A percentile compares a stretch with the other conserved stretches of the same genome.
Evolutionary conservation across 2,797 vertebrate species (phyloP).

Genomic region (Prunella strophiata): DNA sequence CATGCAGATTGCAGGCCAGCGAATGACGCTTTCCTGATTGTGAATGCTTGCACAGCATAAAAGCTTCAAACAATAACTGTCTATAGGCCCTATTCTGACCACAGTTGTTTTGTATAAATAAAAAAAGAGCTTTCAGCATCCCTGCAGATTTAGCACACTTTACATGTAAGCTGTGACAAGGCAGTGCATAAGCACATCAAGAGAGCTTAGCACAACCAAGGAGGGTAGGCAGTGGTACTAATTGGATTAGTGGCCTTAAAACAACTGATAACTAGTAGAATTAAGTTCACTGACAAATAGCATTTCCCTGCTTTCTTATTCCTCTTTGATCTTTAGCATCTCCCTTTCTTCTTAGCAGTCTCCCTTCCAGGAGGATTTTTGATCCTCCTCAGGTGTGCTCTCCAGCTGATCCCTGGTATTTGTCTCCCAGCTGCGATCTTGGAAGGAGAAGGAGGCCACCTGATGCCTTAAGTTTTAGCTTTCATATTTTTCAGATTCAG

Average conservation of each 20-base stretch:
- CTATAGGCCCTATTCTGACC: not conserved
- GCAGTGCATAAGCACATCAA: not conserved
- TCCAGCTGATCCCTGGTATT: not conserved
- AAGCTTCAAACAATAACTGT: not conserved
- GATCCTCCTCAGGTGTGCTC: not conserved
- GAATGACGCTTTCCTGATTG: not conserved
- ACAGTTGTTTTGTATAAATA: not conserved
- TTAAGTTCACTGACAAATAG: not conserved
- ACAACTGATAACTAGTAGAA: not conserved
- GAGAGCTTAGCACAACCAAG: not conserved
- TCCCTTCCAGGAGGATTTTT: not conserved
- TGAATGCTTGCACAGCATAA: not conserved
- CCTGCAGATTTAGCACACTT: not conserved
- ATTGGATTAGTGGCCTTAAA: not conserved
- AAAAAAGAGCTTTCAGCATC: not conserved
- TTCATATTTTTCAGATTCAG: not conserved
- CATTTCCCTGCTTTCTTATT: not conserved
- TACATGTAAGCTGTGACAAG: not conserved
- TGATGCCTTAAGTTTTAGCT: not conserved
- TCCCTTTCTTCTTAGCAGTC: not conserved
- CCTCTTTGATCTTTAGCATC: not conserved
- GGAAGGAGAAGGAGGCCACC: not conserved
- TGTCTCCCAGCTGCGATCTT: not conserved
- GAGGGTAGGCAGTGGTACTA: not conserved
- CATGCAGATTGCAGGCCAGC: not conserved